phyloP scores from a whole-genome alignment of 2,888 invertebrate genomes.

The Andrena marginata region DNA sequence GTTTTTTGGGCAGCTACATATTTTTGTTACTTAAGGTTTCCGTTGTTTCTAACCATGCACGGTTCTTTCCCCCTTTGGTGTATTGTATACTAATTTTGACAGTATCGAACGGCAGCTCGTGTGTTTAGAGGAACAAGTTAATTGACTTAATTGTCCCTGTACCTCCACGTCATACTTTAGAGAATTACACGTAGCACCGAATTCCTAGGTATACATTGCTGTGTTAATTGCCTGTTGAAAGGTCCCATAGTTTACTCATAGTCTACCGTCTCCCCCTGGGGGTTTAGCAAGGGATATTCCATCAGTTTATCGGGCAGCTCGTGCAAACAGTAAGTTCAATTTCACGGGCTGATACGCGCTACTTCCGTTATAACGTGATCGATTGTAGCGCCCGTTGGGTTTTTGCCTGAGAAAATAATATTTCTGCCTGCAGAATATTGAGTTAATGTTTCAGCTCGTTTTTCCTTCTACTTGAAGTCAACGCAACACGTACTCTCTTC shows the following conservation, averaged over 20 bases:
- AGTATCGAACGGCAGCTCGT: conserved; percentile 14
- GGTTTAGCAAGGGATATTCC: conserved; percentile 53
- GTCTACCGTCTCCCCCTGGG: conserved; percentile 39
- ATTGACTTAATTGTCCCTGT: conserved; percentile 31
- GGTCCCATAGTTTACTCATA: conserved; percentile 56
- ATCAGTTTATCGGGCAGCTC: conserved; percentile 51
- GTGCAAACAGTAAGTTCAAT: conserved; percentile 58
- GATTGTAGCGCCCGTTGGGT: neutral
- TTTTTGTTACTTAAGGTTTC: conserved; percentile 16
- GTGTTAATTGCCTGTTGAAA: conserved; percentile 62
- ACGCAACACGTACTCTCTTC: neutral
- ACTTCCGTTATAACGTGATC: conserved; percentile 24
- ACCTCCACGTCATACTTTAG: conserved; percentile 40
- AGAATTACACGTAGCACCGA: conserved; percentile 51
- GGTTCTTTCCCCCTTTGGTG: conserved; percentile 35
- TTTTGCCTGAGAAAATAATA: conserved; percentile 7
- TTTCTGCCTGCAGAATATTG: neutral
- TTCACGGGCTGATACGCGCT: conserved; percentile 37
- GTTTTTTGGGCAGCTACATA: conserved; percentile 18
- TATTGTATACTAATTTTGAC: conserved; percentile 42
- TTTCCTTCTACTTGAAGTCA: neutral
- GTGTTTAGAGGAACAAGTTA: conserved; percentile 38
- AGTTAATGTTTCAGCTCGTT: conserved; percentile 1
- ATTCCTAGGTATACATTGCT: conserved; percentile 50
- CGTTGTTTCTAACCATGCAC: conserved; percentile 38